phyloP scores from a whole-genome alignment of 2,797 vertebrate species.

The Crax fasciolata region DNA sequence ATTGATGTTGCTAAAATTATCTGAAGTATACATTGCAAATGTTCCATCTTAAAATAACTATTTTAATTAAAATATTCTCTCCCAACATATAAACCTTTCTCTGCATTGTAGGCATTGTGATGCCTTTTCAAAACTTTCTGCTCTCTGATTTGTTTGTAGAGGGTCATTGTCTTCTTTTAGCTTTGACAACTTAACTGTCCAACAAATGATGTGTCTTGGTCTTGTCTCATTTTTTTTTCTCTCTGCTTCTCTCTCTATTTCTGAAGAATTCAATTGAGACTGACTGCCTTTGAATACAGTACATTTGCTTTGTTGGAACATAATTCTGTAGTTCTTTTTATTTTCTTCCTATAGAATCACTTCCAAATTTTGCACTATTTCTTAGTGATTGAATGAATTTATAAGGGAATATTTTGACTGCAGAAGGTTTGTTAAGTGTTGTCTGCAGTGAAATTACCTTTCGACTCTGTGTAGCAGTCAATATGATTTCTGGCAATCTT shows the following conservation, averaged over 20 bases:
- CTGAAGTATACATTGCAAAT: not conserved
- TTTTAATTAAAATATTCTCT: not conserved
- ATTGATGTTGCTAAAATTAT: not conserved
- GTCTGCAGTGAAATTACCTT: not conserved
- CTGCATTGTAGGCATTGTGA: not conserved
- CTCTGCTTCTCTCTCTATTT: not conserved
- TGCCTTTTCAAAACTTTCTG: not conserved
- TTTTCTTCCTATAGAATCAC: not conserved
- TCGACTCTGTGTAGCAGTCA: not conserved
- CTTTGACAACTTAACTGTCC: not conserved
- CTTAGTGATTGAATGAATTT: not conserved
- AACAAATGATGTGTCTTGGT: not conserved
- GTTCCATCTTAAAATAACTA: not conserved
- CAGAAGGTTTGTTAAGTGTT: not conserved
- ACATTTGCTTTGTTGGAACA: not conserved
- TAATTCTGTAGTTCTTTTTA: not conserved
- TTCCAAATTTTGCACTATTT: not conserved
- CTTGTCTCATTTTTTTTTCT: not conserved
- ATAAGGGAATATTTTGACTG: not conserved
- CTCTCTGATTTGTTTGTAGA: not conserved
- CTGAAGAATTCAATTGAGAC: not conserved
- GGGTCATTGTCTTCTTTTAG: not conserved
- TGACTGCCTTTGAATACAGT: not conserved
- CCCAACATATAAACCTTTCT: not conserved
- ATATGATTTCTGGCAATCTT: not conserved